Conservation (phyloP, 2,797 vertebrate species). For the Gallirallus australis region DNA sequence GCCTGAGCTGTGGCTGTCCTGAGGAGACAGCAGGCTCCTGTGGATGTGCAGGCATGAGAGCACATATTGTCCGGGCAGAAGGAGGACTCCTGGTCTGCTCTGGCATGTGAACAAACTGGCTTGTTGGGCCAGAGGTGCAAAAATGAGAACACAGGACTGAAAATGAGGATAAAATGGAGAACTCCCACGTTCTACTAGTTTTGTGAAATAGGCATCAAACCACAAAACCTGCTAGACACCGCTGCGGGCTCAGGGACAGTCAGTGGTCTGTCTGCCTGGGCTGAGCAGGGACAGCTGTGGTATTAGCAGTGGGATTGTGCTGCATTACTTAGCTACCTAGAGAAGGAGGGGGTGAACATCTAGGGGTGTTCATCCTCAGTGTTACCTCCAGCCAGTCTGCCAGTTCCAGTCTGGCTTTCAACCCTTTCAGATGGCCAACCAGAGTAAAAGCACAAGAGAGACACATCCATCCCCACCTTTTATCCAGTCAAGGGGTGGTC, state of each 20-base stretch:
- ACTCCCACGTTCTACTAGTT: not conserved
- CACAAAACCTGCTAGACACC: not conserved
- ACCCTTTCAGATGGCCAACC: not conserved
- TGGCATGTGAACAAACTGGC: constrained; percentile 51
- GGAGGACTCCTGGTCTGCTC: not conserved
- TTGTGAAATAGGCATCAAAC: not conserved
- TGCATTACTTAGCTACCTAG: not conserved
- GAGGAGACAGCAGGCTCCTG: accelerated
- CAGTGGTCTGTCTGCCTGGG: not conserved
- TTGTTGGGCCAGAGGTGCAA: constrained; percentile 32
- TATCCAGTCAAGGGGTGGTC: not conserved
- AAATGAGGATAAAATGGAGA: constrained; percentile 30
- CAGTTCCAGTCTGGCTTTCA: not conserved
- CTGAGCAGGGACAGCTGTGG: not conserved
- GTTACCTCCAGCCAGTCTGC: not conserved
- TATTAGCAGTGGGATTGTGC: not conserved
- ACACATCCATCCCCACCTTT: not conserved
- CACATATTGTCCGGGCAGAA: not conserved
- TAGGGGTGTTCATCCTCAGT: not conserved
- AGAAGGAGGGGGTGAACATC: not conserved
- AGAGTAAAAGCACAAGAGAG: not conserved
- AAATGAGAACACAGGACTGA: not conserved
- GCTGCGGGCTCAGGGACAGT: not conserved
- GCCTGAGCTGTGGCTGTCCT: not conserved
- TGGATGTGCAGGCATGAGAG: not conserved